A percentile compares a stretch with the other conserved stretches of the same genome.
Conservation (phyloP, 2,797 vertebrate genomes). For the Petrocephalus sullivani region DNA sequence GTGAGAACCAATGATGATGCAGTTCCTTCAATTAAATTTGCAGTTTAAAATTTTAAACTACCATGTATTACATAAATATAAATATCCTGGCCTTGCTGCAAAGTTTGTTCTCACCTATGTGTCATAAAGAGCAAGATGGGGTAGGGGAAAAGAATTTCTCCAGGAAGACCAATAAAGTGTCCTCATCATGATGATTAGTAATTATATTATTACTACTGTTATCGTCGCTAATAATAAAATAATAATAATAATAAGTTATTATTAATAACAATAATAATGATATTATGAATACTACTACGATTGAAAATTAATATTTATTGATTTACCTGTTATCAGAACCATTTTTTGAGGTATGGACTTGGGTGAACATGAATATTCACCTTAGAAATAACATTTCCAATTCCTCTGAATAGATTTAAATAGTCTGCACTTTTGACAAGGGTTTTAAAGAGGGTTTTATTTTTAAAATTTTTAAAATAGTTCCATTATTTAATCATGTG, state of each 20-base stretch:
- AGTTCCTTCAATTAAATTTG: not conserved
- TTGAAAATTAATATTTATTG: not conserved
- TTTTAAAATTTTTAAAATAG: not conserved
- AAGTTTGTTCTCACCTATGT: not conserved
- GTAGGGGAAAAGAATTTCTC: not conserved
- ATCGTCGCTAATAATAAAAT: not conserved
- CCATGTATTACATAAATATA: not conserved
- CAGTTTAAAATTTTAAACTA: not conserved
- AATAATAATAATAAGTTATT: not conserved
- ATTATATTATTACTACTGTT: not conserved
- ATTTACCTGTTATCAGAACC: not conserved
- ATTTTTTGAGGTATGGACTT: not conserved
- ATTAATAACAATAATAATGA: not conserved
- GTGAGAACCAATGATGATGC: conserved; percentile 66
- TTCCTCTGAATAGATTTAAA: not conserved
- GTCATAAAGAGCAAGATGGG: not conserved
- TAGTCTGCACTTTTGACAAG: not conserved
- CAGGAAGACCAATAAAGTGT: not conserved
- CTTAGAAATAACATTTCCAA: not conserved
- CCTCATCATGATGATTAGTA: not conserved
- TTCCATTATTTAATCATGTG: not conserved
- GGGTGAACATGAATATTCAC: not conserved
- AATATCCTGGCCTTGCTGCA: not conserved
- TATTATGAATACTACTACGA: no score
- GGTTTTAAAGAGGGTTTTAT: not conserved